These are phyloP conservation scores for Platysternon megacephalum DNA, from an alignment of 2,113 vertebrate species.

Conservation along the genomic window DNA sequence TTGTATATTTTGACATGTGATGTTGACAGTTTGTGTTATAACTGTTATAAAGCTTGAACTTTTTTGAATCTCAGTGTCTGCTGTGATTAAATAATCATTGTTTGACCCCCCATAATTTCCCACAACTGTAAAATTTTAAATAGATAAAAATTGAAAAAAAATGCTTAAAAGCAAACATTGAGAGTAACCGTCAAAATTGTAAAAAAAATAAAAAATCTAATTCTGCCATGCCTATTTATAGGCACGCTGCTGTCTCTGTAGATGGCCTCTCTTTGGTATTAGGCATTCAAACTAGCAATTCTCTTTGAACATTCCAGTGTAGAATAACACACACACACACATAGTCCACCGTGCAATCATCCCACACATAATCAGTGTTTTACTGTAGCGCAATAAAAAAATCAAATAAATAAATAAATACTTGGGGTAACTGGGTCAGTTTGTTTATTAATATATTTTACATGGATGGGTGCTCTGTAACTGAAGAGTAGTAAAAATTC, in stretches of 20 bases:
- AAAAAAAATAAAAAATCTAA: not conserved
- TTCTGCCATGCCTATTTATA: not conserved
- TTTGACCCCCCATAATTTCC: too few relatives aligned
- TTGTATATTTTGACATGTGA: not conserved
- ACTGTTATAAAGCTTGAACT: too few relatives aligned
- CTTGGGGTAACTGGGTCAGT: not conserved
- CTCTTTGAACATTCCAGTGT: rapidly evolving
- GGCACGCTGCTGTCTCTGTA: not conserved
- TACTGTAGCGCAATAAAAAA: not conserved
- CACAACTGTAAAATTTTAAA: too few relatives aligned
- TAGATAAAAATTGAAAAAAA: too few relatives aligned
- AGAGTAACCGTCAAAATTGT: too few relatives aligned
- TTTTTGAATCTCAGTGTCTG: too few relatives aligned
- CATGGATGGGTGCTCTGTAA: not conserved
- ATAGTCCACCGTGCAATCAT: rapidly evolving
- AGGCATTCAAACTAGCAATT: rapidly evolving
- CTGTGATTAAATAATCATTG: too few relatives aligned
- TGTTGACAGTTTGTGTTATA: not conserved
- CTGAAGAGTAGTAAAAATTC: not conserved
- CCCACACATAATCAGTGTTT: not conserved
- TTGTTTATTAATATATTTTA: not conserved
- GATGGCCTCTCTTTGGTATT: not conserved
- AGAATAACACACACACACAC: rapidly evolving
- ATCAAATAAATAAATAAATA: not conserved
- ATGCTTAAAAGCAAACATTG: too few relatives aligned